Percentiles rank a stretch among this genome's conserved stretches.
phyloP scores from a whole-genome alignment of 2,113 vertebrate genomes.

The Neogobius melanostomus region DNA sequence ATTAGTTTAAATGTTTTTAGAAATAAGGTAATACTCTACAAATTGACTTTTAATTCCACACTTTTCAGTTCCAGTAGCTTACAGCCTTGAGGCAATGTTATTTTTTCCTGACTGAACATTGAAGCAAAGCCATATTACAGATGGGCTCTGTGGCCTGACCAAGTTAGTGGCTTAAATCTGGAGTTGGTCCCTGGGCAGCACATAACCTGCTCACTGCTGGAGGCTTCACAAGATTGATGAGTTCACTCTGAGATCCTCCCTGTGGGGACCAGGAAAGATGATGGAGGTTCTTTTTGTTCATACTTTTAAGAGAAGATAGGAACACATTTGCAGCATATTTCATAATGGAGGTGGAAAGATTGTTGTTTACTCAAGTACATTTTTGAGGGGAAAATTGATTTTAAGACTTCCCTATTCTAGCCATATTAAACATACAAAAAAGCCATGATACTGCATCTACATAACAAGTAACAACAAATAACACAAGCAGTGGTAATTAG shows the following conservation, averaged over 20 bases:
- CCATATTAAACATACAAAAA: too few species aligned
- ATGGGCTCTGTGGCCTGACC: slow-evolving; percentile 3
- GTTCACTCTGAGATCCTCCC: slow-evolving; percentile 1
- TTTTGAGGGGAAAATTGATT: too few species aligned
- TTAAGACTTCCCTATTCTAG: too few species aligned
- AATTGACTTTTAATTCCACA: background rate
- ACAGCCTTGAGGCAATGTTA: background rate
- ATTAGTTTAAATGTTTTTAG: too few species aligned
- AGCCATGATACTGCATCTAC: too few species aligned
- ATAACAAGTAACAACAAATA: too few species aligned
- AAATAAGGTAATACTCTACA: background rate
- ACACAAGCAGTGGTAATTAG: too few species aligned
- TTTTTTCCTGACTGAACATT: background rate
- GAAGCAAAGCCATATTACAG: slow-evolving; percentile 2
- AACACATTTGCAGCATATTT: background rate
- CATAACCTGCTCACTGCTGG: slow-evolving; percentile 5
- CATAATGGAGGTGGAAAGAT: background rate
- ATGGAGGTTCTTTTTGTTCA: background rate
- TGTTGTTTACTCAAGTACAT: background rate
- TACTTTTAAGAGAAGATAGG: background rate
- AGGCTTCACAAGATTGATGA: slow-evolving; percentile 3
- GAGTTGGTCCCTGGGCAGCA: slow-evolving; percentile 4
- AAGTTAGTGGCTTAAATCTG: slow-evolving; percentile 10
- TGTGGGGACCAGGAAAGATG: background rate
- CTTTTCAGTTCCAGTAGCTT: background rate